Conservation (phyloP, 2,888 invertebrate genomes). For the Didymodactylos carnosus region DNA sequence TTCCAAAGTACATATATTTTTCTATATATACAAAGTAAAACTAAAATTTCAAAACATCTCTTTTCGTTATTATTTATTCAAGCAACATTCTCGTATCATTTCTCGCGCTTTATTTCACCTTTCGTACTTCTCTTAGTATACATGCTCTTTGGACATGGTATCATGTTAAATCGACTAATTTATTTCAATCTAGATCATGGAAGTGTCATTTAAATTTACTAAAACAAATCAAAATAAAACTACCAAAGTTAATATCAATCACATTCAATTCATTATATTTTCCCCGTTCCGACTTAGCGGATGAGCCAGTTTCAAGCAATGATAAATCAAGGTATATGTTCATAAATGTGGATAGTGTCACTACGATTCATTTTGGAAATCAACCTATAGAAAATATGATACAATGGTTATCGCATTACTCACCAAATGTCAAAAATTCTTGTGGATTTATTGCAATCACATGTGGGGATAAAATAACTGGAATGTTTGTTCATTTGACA, state of each 20-base stretch:
- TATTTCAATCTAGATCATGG: not conserved
- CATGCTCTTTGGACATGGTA: not conserved
- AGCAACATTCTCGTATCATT: too few species aligned
- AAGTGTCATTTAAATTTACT: not conserved
- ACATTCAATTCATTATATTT: not conserved
- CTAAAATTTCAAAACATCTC: too few species aligned
- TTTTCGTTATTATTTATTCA: too few species aligned
- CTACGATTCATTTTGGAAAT: not conserved
- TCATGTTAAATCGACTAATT: not conserved
- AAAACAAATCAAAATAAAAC: not conserved
- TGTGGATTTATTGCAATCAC: too few species aligned
- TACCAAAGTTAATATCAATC: not conserved
- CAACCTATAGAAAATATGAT: not conserved
- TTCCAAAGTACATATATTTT: too few species aligned
- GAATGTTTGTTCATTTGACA: too few species aligned
- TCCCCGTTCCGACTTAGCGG: too few species aligned
- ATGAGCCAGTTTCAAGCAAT: too few species aligned
- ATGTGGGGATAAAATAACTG: too few species aligned
- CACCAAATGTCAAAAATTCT: not conserved
- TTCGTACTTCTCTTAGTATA: too few species aligned
- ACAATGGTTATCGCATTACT: not conserved
- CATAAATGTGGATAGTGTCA: not conserved
- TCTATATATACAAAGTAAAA: too few species aligned
- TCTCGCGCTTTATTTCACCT: too few species aligned
- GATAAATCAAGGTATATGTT: not conserved